phyloP scores from a whole-genome alignment of 2,113 vertebrate species.

The Columba livia region DNA sequence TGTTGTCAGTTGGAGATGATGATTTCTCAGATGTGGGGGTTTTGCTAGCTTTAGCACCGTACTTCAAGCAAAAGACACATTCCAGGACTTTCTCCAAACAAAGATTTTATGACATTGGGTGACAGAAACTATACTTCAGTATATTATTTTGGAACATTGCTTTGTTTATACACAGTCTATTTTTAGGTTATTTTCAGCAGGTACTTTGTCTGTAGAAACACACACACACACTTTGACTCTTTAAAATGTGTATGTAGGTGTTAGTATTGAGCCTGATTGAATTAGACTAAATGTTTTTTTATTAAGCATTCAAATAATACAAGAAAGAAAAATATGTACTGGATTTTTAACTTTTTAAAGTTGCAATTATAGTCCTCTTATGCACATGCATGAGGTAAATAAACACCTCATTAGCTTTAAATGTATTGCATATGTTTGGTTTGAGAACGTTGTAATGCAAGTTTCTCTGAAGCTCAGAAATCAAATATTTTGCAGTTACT shows the following conservation, averaged over 20 bases:
- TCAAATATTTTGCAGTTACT: slow-evolving; percentile 57
- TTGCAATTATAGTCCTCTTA: background rate
- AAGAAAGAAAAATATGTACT: background rate
- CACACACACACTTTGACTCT: slow-evolving; percentile 18
- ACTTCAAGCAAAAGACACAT: background rate
- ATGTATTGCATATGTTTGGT: slow-evolving; percentile 1
- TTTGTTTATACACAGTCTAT: slow-evolving; percentile 12
- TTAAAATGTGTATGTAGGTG: background rate
- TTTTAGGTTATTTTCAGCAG: slow-evolving; percentile 51
- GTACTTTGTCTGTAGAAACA: background rate
- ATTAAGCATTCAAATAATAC: background rate
- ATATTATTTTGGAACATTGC: slow-evolving; percentile 49
- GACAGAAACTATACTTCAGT: background rate
- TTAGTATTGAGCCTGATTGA: slow-evolving; percentile 18
- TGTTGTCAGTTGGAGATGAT: background rate
- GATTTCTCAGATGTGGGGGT: background rate
- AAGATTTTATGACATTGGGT: background rate
- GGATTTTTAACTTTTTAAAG: background rate
- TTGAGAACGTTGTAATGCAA: slow-evolving; percentile 10
- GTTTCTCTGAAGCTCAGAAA: slow-evolving; percentile 15
- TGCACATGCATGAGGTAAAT: slow-evolving; percentile 8
- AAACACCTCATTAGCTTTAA: slow-evolving; percentile 43
- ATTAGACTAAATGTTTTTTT: slow-evolving; percentile 14
- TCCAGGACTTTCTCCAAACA: slow-evolving; percentile 31
- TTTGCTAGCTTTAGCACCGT: background rate